Evolutionary conservation across 1,140 invertebrate species (phyloP), one percentile per base, ranked within the genome.

Genomic region (Drosophila arawakana): DNA sequence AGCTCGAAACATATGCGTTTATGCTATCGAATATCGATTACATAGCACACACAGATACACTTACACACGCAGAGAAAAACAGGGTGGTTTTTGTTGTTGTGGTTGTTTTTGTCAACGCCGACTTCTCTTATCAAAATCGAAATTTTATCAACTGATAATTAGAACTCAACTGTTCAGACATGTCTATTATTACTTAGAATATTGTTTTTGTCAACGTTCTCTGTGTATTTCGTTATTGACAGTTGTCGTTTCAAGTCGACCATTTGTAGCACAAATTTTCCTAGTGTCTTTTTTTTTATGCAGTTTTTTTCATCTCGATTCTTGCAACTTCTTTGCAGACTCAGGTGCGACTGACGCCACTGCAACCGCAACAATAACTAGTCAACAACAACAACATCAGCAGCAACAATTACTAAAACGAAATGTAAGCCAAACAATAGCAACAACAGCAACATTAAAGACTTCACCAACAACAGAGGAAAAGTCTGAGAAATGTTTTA

Each of bases 401-500:
- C 58, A 59, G 25, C 47, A 49, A 39, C 70, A 69, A 54, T 57
- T 59, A 37, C 78, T 73, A 61, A 73, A 81, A 60, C 80, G 72
- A 70, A 78, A 74, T 79, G 58, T 77, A 79, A 77, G 62, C 66
- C 74, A 80, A 75, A 80, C 79, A 62, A 11, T 54, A 59, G 37
- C 55, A 62, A 11, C 59, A 59, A 43, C 55, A 70, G 63, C 75
- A 47, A 46, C 73, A 69, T 67, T 67, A 57, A 75, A 66, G 71
- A 67, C 65, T 61, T 67, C 78, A 62, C 54, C 67, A 74, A 69
- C 80, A 75, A 81, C 80, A 76, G 90, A 89, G 90, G 89, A 91
- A 89, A 91, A 91, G 76, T 85, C 83, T 85, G 89, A 91, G 77
- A 89, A 91, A 89, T 80, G 69, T 79, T 76, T 84, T 50, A 79